Base-by-base conservation (phyloP, 2,113 vertebrate genomes). In the Phodopus roborovskii region DNA sequence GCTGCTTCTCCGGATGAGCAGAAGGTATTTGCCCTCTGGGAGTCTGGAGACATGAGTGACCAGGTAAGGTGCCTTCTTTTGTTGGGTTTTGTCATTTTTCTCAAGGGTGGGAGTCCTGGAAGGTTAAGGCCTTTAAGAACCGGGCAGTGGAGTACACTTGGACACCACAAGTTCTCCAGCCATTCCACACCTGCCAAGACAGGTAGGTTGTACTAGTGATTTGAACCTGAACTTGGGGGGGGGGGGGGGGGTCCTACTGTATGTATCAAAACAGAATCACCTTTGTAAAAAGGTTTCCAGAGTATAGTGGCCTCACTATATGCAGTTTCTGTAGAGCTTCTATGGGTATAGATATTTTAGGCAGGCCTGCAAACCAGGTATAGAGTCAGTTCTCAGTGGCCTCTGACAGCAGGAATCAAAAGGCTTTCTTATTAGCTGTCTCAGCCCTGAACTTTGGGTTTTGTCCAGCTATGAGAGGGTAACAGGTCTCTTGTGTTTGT, bases 11-110 rank as follows among this genome's bases (percentile, higher is more conserved):
- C 99, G 2, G 99, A 99, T 15, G 99, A 99, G 94, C 99, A 99
- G 98, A 99, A 99, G 97, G 99, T 99, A 96, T 99, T 99, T 96
- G 99, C 99, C 64, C 98, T 99, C 97, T 99, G 99, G 99, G 99
- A 99, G 97, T 99, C 98, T 0, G 99, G 99, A 97, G 99, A 99
- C 81, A 98, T 99, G 28, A 99, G 99, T 0, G 99, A 99, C 97
- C 99, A 99, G 99, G 99, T 99, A 98, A 99, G 97, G 64, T 45
- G 39, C 78, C 33, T 62, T 95, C 68, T 22, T 30, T 85, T 73
- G 36, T 71, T 58, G 24, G 3, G 16, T 53, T 33, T 5, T n/a
- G 36, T 56, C 8, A 0, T 73, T 60, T 66, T 42, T 73, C 24
- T 85, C 15, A 28, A 28, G 68, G 22, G 20, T 7, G 10, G 77